A percentile compares a stretch with the other conserved stretches of the same genome.
Evolutionary conservation across 2,888 invertebrate species (phyloP).

Genomic region (Esperia sulphurella): DNA sequence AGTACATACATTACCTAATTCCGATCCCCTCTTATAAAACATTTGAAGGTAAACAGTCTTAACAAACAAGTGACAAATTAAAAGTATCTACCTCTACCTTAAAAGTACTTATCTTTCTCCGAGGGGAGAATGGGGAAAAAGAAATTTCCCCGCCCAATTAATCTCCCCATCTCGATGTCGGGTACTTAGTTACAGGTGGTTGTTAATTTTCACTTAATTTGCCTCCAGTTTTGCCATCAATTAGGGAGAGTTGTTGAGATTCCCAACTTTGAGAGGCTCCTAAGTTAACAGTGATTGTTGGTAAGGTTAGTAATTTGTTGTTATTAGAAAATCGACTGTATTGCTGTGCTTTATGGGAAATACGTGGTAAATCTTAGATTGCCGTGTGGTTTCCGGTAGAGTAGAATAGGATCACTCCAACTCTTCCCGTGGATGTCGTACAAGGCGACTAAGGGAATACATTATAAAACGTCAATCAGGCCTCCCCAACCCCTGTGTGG

Average conservation of each 20-base stretch:
- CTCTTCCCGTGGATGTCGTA: no score
- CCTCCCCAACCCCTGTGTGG: no score
- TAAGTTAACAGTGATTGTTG: background rate
- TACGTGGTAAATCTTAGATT: no score
- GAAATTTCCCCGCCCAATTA: background rate
- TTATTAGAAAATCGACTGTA: background rate
- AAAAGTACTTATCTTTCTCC: background rate
- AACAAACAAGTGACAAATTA: background rate
- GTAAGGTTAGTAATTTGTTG: background rate
- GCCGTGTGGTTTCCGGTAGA: no score
- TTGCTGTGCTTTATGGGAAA: slow-evolving; percentile 3
- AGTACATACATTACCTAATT: no score
- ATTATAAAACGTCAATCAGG: no score
- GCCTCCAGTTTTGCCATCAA: background rate
- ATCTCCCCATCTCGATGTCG: background rate
- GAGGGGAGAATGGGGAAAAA: background rate
- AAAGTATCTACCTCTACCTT: background rate
- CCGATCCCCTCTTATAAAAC: no score
- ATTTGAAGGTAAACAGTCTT: background rate
- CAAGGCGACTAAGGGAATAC: no score
- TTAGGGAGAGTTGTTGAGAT: background rate
- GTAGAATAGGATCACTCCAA: no score
- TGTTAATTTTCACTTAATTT: background rate
- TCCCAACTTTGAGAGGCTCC: background rate
- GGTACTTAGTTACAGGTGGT: background rate